Percentiles rank a stretch among this genome's conserved stretches.
Evolutionary conservation across 1,140 invertebrate genomes (phyloP).

Genomic region (Elysia chlorotica): DNA sequence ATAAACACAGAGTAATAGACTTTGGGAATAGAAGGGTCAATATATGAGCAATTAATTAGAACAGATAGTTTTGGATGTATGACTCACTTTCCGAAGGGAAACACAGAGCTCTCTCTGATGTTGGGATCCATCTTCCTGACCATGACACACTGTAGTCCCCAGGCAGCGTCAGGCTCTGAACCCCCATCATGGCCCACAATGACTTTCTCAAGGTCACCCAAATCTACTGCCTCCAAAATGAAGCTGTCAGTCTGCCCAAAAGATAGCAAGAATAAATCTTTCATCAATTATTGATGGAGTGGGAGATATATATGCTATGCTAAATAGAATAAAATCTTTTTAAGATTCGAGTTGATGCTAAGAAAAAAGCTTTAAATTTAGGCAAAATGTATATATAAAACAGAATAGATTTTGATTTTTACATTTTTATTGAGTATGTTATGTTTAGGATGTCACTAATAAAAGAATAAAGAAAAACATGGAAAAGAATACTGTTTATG

Average conservation of each 20-base stretch:
- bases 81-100: conserved; percentile 43
- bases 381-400: background rate
- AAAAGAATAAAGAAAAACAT: no score
- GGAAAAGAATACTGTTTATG: no score
- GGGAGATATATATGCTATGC: background rate
- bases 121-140: conserved; percentile 37
- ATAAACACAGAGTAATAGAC: no score
- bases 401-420: background rate
- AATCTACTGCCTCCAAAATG: conserved; percentile 48
- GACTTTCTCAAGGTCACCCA: conserved; percentile 49
- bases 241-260: conserved; percentile 45
- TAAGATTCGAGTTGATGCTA: background rate
- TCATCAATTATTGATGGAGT: background rate
- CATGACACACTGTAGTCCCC: conserved; percentile 51
- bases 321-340: background rate
- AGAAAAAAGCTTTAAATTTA: background rate
- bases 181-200: conserved; percentile 51
- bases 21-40: no score
- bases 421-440: background rate
- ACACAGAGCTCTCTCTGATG: conserved; percentile 35
- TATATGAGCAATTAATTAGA: no score
- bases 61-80: no score
- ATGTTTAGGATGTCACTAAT: no score
- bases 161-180: conserved; percentile 37
- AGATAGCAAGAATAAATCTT: background rate